These are phyloP conservation scores for Strix occidentalis DNA, from an alignment of 2,797 vertebrate genomes.

Conservation along the genomic window DNA sequence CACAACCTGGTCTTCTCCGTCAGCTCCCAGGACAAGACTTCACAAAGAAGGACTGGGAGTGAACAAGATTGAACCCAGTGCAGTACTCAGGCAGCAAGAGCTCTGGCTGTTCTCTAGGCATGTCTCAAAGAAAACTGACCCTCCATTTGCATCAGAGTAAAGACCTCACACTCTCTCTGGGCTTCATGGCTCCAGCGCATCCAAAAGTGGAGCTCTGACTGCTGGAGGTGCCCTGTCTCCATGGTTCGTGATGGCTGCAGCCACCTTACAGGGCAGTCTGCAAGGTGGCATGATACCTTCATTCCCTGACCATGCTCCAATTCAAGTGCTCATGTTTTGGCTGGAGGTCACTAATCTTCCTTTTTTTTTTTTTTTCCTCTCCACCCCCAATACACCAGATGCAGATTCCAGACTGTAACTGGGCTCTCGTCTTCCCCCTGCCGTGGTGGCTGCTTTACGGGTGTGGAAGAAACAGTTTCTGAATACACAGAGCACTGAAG, in stretches of 20 bases:
- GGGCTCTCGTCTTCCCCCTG: neutral
- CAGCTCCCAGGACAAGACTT: neutral
- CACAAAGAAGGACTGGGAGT: neutral
- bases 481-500: neutral
- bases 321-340: neutral
- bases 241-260: rapidly evolving
- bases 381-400: neutral
- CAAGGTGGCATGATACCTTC: neutral
- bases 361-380: no score
- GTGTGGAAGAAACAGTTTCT: neutral
- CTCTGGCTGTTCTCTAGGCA: neutral
- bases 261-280: neutral
- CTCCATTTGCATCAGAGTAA: neutral
- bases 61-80: neutral
- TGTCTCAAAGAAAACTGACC: neutral
- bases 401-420: neutral
- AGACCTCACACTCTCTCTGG: neutral
- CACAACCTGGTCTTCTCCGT: neutral
- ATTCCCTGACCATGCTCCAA: neutral
- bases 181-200: neutral
- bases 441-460: neutral
- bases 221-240: neutral
- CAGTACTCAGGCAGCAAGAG: neutral
- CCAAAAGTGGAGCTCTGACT: neutral
- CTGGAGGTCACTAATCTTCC: neutral